A percentile compares a stretch with the other conserved stretches of the same genome.
Conservation (phyloP, 2,888 invertebrate genomes). For the Tipula helvola region DNA sequence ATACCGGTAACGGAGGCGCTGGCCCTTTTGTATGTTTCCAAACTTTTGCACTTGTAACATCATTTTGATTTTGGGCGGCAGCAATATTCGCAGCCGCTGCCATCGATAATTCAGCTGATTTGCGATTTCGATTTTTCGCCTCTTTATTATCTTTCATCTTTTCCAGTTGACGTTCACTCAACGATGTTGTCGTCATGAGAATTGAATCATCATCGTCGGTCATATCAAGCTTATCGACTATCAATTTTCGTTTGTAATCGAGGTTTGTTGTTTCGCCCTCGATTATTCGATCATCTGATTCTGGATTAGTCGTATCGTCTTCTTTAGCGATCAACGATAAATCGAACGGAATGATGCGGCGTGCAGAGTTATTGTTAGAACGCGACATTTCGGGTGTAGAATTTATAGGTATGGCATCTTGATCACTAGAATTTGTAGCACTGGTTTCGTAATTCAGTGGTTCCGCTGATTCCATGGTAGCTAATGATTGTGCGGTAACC, state of each 20-base stretch:
- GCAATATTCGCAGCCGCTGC: background rate
- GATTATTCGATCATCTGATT: background rate
- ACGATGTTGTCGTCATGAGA: background rate
- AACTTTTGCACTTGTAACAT: constrained; percentile 40
- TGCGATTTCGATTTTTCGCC: constrained; percentile 42
- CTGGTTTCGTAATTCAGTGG: background rate
- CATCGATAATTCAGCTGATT: constrained; percentile 11
- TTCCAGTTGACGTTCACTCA: constrained; percentile 34
- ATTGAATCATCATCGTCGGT: background rate
- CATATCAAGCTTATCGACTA: background rate
- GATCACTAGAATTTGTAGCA: background rate
- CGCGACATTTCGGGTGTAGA: background rate
- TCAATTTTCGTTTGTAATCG: background rate
- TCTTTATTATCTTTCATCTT: constrained; percentile 46
- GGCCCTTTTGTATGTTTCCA: constrained; percentile 70
- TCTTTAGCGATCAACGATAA: constrained; percentile 19
- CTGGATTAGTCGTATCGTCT: background rate
- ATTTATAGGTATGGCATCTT: background rate
- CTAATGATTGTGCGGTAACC: background rate
- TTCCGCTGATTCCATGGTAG: background rate
- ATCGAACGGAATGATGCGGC: constrained; percentile 25
- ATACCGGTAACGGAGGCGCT: constrained; percentile 66
- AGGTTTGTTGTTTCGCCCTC: background rate
- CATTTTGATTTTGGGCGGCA: background rate
- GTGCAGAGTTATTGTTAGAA: background rate